Base-by-base conservation (phyloP, 2,113 vertebrate genomes). In the Pedetes capensis region DNA sequence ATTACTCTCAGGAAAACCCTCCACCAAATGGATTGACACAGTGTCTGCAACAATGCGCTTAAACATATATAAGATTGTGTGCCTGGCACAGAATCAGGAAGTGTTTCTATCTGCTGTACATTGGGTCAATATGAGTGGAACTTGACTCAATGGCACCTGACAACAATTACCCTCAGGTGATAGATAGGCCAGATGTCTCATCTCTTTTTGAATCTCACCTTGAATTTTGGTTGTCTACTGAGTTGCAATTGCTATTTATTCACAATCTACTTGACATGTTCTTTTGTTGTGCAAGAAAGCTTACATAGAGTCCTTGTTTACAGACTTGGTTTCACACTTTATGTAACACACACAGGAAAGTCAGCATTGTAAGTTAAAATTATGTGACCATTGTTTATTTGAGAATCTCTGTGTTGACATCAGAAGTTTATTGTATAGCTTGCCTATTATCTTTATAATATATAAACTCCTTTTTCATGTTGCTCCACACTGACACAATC, bases 381-480 rank as follows among this genome's bases (percentile, higher is more conserved):
- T 53, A 82, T 53, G 27, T 74, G 51, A 22, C 82, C 82, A 68
- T 69, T 69, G 39, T 88, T 96, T 90, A 66, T 44, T 94, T 88
- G 74, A 87, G 92, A 82, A 92, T 92, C 37, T 94, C 42, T 14
- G 2, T 66, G 32, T 80, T 87, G 47, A 89, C 59, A 89, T 64
- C 39, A 27, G 29, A 94, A 85, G 53, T 69, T 93, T 94, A 64
- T 32, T 68, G 5, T 47, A 69, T 42, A 93, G n/a, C 22, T 71
- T 27, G 10, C n/a, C 39, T 94, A 39, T 81, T 94, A 78, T 32
- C 44, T 29, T 59, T 92, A 6, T 39, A 85, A 85, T 79, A 68
- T 78, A n/a, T 55, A 95, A 90, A 95, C 83, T 94, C 3, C 1
- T 92, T 95, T 96, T 95, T 63, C 59, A 78, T 86, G n/a, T 91